Evolutionary conservation across 1,140 invertebrate species (phyloP), one percentile per base, ranked within the genome.

Genomic region (Halesus radiatus): DNA sequence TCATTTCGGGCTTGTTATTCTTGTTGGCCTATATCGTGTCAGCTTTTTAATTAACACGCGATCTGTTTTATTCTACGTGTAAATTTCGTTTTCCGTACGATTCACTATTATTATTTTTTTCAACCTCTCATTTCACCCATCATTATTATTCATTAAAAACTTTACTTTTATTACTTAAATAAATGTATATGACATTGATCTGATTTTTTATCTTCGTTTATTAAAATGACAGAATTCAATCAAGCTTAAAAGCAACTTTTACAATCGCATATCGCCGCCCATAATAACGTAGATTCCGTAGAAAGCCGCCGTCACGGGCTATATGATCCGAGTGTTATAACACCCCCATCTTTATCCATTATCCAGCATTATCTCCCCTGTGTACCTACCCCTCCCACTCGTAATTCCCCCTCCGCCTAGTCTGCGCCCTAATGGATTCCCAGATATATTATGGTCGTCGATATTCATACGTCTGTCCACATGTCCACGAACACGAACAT

Each of bases 1-100:
- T 80, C 82, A 74, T 78, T 83, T 81, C 79, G 78, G 74, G 82
- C 82, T 83, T 76, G 79, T 83, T 83, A 83, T 83, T 83, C 79
- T 83, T 80, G 81, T 73, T 58, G 72, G 56, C 73, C 81, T 68
- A 52, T 26, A 54, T 72, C 66, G 29, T 60, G 52, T 77, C 56
- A 37, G 62, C 60, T 8, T 64, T 10, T 58, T 79, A 81, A 76
- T 81, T 83, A 80, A n/a, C n/a, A n/a, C n/a, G n/a, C n/a, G n/a
- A n/a, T n/a, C n/a, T n/a, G n/a, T n/a, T n/a, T n/a, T n/a, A n/a
- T n/a, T n/a, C n/a, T n/a, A n/a, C n/a, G n/a, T n/a, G n/a, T n/a
- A n/a, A n/a, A n/a, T n/a, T n/a, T n/a, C n/a, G n/a, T n/a, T n/a
- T n/a, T n/a, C n/a, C n/a, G n/a, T n/a, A n/a, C n/a, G n/a, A n/a